Base-by-base conservation (phyloP, 2,888 invertebrate genomes). In the Caenorhabditis sp. region DNA sequence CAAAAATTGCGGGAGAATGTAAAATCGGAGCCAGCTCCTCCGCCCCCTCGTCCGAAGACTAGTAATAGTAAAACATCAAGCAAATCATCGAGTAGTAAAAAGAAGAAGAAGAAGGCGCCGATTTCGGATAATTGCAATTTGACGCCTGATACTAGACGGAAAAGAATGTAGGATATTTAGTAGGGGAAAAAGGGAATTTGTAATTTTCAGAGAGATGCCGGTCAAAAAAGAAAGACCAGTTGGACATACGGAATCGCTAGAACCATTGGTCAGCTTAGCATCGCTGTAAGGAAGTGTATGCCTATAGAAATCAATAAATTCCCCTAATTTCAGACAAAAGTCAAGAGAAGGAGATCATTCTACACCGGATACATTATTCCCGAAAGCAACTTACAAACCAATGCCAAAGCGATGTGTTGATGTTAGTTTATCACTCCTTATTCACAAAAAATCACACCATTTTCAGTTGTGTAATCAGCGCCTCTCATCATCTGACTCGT, bases 301-400 rank as follows among this genome's bases (percentile, higher is more conserved):
- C n/a, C n/a, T n/a, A n/a, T n/a, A n/a, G n/a, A n/a, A n/a, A n/a
- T n/a, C n/a, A n/a, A n/a, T n/a, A n/a, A n/a, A n/a, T n/a, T n/a
- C n/a, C n/a, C n/a, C n/a, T n/a, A n/a, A n/a, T 31, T 43, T 43
- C 43, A 43, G 12, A 43, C 5, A 43, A 43, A 43, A 43, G 12
- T 17, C 43, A 10, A 53, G 53, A 53, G 25, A 53, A 53, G 10
- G 20, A 5, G n/a, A 21, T n/a, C n/a, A n/a, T 53, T 21, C 21
- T 20, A 4, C 23, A 21, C 70, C 70, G 8, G 65, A 65, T 26
- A 53, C 27, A 0, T 17, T 65, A 17, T 70, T 70, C 49, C 70
- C 70, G 5, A 50, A 26, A 21, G 70, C 70, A n/a, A 21, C 64
- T 1, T 70, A 70, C 27, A 7, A 20, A 4, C 25, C 61, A 38